Evolutionary conservation across 1,140 invertebrate genomes (phyloP), one percentile per base, ranked within the genome.

Genomic region (Zaprionus camerounensis): DNA sequence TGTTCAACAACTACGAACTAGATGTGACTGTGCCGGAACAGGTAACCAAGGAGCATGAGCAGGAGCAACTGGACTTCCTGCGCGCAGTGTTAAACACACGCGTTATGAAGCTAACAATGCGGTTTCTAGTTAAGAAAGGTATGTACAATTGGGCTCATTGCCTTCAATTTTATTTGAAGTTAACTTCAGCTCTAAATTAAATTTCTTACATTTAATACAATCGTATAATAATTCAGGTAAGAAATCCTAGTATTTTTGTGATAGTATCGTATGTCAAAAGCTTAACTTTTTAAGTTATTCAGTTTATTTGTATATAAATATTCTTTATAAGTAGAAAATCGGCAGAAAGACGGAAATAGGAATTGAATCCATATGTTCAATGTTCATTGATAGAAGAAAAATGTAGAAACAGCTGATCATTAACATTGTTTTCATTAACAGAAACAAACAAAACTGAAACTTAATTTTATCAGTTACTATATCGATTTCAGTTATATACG

Each of bases 1-100:
- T 97, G 46, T 95, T 96, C 78, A 95, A 97, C 79, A 97, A 97
- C 85, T 97, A 97, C 81, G 94, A 96, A 78, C 91, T 96, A 71
- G 95, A 97, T 82, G 95, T 95, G 2, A 94, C 94, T 17, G 94
- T 95, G 7, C 94, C 95, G 71, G 97, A 98, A 92, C 93, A 95
- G 46, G 95, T 97, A 0, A 97, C 96, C 7, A 91, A 95, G n/a
- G 94, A 95, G 92, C 96, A 97, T 90, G 93, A 93, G 69, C 94
- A 93, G 57, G 97, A 98, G 93, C 96, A 97, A 91, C 94, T 95
- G 69, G 94, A 94, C n/a, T 96, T 97, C 75, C 93, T 98, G 56
- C 95, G 96, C 86, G 94, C 94, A 1, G 94, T 97, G 24, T 94
- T 97, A 93, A 92, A 94, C 24, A 97, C 97, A 1, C 91, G 94